phyloP scores from a whole-genome alignment of 2,888 invertebrate genomes.

The Thecocarcelia acutangulata region DNA sequence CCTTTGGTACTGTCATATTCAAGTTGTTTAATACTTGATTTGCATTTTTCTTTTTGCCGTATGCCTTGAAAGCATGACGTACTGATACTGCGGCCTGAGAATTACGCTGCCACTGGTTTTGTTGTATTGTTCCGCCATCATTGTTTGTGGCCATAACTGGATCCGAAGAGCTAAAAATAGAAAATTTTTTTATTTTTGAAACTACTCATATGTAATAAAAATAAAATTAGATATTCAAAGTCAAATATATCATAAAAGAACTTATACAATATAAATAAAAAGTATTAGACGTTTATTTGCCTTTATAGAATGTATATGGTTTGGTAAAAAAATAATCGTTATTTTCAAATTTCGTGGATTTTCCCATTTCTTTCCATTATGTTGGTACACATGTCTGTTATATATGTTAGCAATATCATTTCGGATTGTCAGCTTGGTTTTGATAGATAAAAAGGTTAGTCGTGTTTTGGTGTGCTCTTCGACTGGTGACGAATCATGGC shows the following conservation, averaged over 20 bases:
- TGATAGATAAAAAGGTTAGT: too few relatives aligned
- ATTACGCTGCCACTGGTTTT: conserved; percentile 84
- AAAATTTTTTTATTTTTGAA: not conserved
- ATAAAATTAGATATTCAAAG: not conserved
- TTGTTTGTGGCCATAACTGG: conserved; percentile 80
- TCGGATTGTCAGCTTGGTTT: too few relatives aligned
- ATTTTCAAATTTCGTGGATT: too few relatives aligned
- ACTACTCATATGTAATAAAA: not conserved
- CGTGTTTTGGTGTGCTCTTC: too few relatives aligned
- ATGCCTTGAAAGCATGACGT: conserved; percentile 93
- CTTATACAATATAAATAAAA: too few relatives aligned
- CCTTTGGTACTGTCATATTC: conserved; percentile 96
- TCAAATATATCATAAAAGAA: not conserved
- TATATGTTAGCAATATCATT: too few relatives aligned
- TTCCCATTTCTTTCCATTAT: too few relatives aligned
- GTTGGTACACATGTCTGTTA: too few relatives aligned
- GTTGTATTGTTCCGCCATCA: conserved; percentile 78
- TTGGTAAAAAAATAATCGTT: too few relatives aligned
- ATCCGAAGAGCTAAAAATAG: conserved; percentile 78
- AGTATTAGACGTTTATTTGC: too few relatives aligned
- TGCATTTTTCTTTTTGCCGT: conserved; percentile 92
- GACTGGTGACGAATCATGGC: too few relatives aligned
- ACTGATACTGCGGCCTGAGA: conserved; percentile 92
- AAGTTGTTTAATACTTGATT: conserved; percentile 93
- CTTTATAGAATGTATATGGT: too few relatives aligned